Conservation (phyloP, 2,113 vertebrate species). For the Malaclemys terrapin region DNA sequence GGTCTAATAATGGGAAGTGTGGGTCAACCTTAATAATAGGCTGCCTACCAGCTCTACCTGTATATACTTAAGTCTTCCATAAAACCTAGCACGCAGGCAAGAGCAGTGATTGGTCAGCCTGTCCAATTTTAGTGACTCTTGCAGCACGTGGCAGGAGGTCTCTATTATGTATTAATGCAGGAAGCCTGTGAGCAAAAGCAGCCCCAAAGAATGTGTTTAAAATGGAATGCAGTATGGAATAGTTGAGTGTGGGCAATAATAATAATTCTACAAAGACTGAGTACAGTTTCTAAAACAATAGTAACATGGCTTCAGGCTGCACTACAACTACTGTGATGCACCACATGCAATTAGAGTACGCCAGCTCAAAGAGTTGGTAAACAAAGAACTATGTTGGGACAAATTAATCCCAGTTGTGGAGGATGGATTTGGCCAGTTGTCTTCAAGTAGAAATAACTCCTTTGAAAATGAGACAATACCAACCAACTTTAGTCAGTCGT, state of each 20-base stretch:
- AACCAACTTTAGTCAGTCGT: not conserved
- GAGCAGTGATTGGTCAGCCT: not conserved
- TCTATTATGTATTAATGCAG: not conserved
- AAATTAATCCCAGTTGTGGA: not conserved
- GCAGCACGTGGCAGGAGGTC: not conserved
- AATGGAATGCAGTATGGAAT: not conserved
- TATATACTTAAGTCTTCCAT: not conserved
- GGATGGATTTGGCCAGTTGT: not conserved
- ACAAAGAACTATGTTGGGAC: accelerated
- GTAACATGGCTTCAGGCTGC: not conserved
- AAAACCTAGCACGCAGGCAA: not conserved
- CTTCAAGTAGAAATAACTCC: not conserved
- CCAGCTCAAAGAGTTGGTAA: not conserved
- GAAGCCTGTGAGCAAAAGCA: constrained; percentile 22
- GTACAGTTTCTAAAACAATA: not conserved
- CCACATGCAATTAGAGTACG: not conserved
- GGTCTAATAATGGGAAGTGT: not conserved
- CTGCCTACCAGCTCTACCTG: accelerated
- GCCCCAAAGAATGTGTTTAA: accelerated
- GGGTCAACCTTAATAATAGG: not conserved
- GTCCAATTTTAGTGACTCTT: accelerated
- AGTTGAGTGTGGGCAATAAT: not conserved
- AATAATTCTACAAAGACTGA: not conserved
- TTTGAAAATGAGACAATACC: not conserved
- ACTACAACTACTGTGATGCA: not conserved